Evolutionary conservation across 2,797 vertebrate genomes (phyloP), one percentile per base, ranked within the genome.

Genomic region (Cheirogaleus major): DNA sequence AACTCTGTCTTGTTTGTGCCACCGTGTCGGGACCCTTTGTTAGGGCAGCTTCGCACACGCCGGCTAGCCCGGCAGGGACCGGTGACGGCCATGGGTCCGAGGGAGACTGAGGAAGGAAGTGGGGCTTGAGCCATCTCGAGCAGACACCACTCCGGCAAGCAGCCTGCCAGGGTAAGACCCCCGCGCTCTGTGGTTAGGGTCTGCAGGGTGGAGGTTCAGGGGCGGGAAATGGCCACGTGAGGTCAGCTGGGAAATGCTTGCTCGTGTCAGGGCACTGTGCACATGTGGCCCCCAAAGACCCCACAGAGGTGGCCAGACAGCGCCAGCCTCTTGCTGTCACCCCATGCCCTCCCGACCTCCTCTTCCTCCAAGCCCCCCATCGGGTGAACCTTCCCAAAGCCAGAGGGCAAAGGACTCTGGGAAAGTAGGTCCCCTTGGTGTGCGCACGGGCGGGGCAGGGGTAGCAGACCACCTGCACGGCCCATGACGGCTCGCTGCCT

Each of bases 21-120:
- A 1, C 22, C 30, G 22, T 10, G 10, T 57, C 5, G 32, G 57
- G 80, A 35, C 10, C 63, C 43, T 30, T 5, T 30, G 43, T 89
- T 38, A 32, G 6, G 20, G 86, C 72, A 61, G 55, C 69, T 73
- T 15, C 63, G 57, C 15, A n/a, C 1, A 7, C 11, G 7, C 2
- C 6, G 85, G n/a, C 70, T 61, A 7, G 48, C 61, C 61, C 22
- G 20, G n/a, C 23, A 38, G 32, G 41, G 86, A 20, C 4, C 15
- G 48, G 52, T 0, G 7, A 25, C 8, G 22, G 4, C 41, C 4
- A 23, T 0, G 41, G 57, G 55, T 3, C 15, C 1, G 4, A 11
- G 32, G 43, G 32, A 50, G 50, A 63, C 22, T 27, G 72, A 76
- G 43, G 72, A 38, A 50, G n/a, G 86, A 3, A 5, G 22, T 13